Base-by-base conservation (phyloP, 2,113 vertebrate genomes). In the Holacanthus passer region DNA sequence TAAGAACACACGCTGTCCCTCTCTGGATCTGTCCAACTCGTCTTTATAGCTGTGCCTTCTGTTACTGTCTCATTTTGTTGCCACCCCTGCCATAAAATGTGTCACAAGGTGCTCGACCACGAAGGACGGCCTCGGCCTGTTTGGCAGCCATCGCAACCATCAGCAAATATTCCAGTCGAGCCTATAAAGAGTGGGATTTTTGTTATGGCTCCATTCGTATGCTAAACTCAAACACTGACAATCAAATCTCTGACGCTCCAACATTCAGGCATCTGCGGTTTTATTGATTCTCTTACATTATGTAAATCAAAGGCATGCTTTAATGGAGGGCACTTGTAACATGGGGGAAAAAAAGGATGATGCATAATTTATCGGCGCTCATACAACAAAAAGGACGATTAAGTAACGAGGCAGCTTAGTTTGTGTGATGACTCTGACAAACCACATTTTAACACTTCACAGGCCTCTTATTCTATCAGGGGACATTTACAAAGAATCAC, bases 331-430 rank as follows among this genome's bases (percentile, higher is more conserved):
- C 68, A 79, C 66, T 88, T 80, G 62, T 22, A 63, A 22, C 31
- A 35, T 45, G 7, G 20, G 35, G 4, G 4, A 37, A 62, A 50
- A 31, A 56, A 77, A n/a, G 11, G 7, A 53, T 1, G 2, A 68
- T 84, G 73, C 79, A 87, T 86, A 70, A 89, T 88, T 88, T 63
- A 89, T 87, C 14, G 43, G 1, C 1, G 4, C 14, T 67, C 52
- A 2, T 43, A 39, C 48, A 65, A 50, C 55, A 75, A 67, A 68
- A 59, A 66, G 22, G 68, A 60, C 1, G 32, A 41, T 47, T 32
- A 27, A 64, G 52, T 53, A 2, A 83, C 55, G 22, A 59, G 39
- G 48, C 31, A 16, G 10, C 70, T 78, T 52, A 43, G 55, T 77
- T 72, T 68, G 48, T 50, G 56, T 50, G 35, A n/a, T 75, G n/a